phyloP scores from a whole-genome alignment of 2,888 invertebrate species.

The Merodon equestris region DNA sequence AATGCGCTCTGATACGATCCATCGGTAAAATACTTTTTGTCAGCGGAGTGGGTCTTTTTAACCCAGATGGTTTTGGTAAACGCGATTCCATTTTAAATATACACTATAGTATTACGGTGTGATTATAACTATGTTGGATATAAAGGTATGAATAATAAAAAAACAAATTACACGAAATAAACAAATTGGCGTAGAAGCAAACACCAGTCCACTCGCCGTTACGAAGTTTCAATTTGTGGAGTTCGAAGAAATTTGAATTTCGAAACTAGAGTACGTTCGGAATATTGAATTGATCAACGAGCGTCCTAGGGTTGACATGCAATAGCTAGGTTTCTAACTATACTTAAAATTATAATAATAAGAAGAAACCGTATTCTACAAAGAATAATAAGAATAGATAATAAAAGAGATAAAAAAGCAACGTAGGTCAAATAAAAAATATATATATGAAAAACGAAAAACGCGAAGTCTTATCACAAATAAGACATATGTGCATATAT shows the following conservation, averaged over 20 bases:
- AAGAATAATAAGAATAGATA: too few species aligned
- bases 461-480: too few species aligned
- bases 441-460: too few species aligned
- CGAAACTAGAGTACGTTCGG: slow-evolving; percentile 31
- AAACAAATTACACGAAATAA: slow-evolving; percentile 3
- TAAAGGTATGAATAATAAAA: slow-evolving; percentile 3
- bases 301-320: too few species aligned
- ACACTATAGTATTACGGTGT: neutral
- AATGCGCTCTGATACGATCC: slow-evolving; percentile 74
- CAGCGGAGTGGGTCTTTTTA: slow-evolving; percentile 73
- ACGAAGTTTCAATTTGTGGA: slow-evolving; percentile 55
- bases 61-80: slow-evolving; percentile 78
- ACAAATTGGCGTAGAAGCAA: slow-evolving; percentile 30
- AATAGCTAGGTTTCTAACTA: too few species aligned
- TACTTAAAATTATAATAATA: too few species aligned
- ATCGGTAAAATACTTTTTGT: slow-evolving; percentile 74
- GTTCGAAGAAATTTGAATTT: slow-evolving; percentile 36
- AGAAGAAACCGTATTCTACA: too few species aligned
- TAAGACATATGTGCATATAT: too few species aligned
- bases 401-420: too few species aligned
- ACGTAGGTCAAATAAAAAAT: too few species aligned
- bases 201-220: slow-evolving; percentile 44
- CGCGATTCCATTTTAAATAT: slow-evolving; percentile 79
- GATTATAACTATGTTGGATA: slow-evolving; percentile 1
- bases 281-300: neutral